Conservation (phyloP, 2,113 vertebrate genomes). For the Sinocyclocheilus maitianheensis region DNA sequence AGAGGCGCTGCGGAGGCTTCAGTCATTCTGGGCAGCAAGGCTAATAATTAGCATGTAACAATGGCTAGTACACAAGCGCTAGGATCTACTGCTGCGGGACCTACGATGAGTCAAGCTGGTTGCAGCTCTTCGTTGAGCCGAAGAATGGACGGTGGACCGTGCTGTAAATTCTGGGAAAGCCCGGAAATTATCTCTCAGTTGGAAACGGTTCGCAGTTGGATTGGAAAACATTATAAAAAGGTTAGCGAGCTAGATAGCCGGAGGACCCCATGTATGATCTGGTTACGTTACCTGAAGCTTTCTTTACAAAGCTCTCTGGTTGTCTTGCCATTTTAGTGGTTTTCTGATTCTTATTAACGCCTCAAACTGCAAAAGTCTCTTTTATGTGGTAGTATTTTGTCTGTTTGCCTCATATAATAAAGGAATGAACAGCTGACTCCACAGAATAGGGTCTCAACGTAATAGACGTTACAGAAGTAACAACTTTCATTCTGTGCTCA, state of each 20-base stretch:
- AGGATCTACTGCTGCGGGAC: slow-evolving; percentile 59
- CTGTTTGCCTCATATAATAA: not conserved
- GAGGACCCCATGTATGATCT: not conserved
- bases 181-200: slow-evolving; percentile 85
- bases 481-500: not conserved
- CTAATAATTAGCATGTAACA: slow-evolving; percentile 53
- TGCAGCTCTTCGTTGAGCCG: slow-evolving; percentile 64
- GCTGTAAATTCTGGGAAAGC: slow-evolving; percentile 87
- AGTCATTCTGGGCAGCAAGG: slow-evolving; percentile 6
- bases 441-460: not conserved
- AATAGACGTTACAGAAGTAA: not conserved
- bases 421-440: not conserved
- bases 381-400: not conserved
- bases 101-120: slow-evolving; percentile 63
- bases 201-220: slow-evolving; percentile 86
- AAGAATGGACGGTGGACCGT: slow-evolving; percentile 86
- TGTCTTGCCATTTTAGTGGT: too few relatives aligned
- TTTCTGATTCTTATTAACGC: not conserved
- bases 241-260: slow-evolving; percentile 67
- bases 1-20: slow-evolving; percentile 3
- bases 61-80: slow-evolving; percentile 71
- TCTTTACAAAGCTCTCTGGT: not conserved
- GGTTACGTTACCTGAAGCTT: not conserved
- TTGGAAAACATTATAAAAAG: slow-evolving; percentile 94
- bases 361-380: too few relatives aligned